Evolutionary conservation across 37 sponge, comb jelly and placozoan species (phyloP).

Genomic region (Beroe forskalii): DNA sequence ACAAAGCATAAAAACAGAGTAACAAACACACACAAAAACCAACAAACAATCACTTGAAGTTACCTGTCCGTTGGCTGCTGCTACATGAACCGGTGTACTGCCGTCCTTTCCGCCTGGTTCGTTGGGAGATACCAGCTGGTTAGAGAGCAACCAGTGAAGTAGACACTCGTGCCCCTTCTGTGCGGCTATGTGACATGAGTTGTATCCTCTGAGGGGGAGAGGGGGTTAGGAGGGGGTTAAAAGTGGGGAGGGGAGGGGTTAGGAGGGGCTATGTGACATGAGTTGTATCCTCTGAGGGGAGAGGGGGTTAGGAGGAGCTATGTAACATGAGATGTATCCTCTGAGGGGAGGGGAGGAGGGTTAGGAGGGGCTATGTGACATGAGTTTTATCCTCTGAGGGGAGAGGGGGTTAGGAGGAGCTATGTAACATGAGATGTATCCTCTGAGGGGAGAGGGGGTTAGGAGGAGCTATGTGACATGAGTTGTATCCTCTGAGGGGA

Average conservation of each 20-base stretch:
- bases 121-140: slow-evolving; percentile 21
- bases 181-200: slow-evolving; percentile 45
- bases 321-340: too few species aligned
- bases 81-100: slow-evolving; percentile 12
- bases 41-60: too few species aligned
- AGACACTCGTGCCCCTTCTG: not conserved
- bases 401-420: too few species aligned
- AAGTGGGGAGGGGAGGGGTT: too few species aligned
- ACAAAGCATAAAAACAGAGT: too few species aligned
- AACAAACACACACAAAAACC: too few species aligned
- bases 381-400: slow-evolving; percentile 45
- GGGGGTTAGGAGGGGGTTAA: not conserved
- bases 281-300: slow-evolving; percentile 38
- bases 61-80: slow-evolving; percentile 28
- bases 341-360: too few species aligned
- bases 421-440: too few species aligned
- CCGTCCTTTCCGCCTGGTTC: slow-evolving; percentile 42
- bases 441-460: too few species aligned
- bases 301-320: not conserved
- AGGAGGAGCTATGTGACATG: too few species aligned
- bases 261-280: slow-evolving; percentile 27
- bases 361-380: slow-evolving; percentile 31
- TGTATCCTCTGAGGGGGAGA: slow-evolving; percentile 26
- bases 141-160: slow-evolving; percentile 29
- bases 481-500: too few species aligned